Evolutionary conservation across 2,888 invertebrate species (phyloP).

Genomic region (Caenorhabditis zanzibari): DNA sequence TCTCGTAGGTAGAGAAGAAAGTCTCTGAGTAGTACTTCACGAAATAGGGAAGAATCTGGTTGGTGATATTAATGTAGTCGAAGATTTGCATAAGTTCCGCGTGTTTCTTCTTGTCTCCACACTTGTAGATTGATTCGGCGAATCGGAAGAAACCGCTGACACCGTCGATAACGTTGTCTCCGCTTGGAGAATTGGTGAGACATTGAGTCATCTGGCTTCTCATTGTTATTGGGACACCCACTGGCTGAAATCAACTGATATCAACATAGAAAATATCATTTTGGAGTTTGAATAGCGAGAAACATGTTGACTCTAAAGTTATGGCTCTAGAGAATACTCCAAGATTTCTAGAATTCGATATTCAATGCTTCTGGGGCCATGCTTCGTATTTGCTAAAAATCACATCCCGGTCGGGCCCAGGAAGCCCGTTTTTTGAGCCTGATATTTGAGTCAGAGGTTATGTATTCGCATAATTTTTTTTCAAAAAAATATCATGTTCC

Average conservation of each 20-base stretch:
- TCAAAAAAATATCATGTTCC: too few species aligned
- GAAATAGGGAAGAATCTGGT: slow-evolving; percentile 3
- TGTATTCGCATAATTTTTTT: too few species aligned
- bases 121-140: background rate
- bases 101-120: background rate
- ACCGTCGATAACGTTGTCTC: background rate
- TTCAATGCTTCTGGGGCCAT: too few species aligned
- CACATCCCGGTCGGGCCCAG: too few species aligned
- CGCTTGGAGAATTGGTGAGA: background rate
- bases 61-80: background rate
- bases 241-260: background rate
- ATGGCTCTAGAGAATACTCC: too few species aligned
- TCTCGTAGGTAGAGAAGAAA: background rate
- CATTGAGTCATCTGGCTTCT: background rate
- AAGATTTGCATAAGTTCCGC: background rate
- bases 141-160: background rate
- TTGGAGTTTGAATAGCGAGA: too few species aligned
- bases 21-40: background rate
- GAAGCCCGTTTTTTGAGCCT: too few species aligned
- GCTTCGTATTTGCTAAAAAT: too few species aligned
- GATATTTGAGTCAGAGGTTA: too few species aligned
- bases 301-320: too few species aligned
- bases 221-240: background rate
- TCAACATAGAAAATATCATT: too few species aligned
- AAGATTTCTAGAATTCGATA: too few species aligned